These are phyloP conservation scores for Parelbella ahira DNA, from an alignment of 2,888 invertebrate species.

Conservation along the genomic window DNA sequence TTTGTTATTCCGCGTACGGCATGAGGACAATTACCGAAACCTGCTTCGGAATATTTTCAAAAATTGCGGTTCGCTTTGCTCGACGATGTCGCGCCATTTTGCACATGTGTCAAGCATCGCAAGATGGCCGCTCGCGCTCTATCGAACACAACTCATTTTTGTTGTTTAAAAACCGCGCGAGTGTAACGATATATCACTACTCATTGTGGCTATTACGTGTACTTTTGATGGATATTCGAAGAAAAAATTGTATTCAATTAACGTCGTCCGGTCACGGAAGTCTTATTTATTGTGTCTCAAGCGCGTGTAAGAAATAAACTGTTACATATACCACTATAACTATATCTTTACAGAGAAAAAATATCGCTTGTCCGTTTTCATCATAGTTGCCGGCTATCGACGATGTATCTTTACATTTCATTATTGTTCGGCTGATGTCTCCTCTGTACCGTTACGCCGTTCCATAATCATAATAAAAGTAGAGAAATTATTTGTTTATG, in stretches of 20 bases:
- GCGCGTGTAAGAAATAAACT: slow-evolving; percentile 20
- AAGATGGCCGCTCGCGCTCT: slow-evolving; percentile 35
- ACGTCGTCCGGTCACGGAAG: slow-evolving; percentile 72
- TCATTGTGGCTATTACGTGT: slow-evolving; percentile 69
- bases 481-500: slow-evolving; percentile 77
- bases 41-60: slow-evolving; percentile 66
- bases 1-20: slow-evolving; percentile 69
- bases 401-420: background rate
- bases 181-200: slow-evolving; percentile 54
- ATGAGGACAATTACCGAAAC: slow-evolving; percentile 68
- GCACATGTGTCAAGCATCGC: slow-evolving; percentile 32
- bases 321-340: slow-evolving; percentile 18
- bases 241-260: slow-evolving; percentile 63
- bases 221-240: slow-evolving; percentile 69
- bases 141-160: slow-evolving; percentile 49
- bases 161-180: slow-evolving; percentile 41
- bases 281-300: slow-evolving; percentile 54
- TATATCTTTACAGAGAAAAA: slow-evolving; percentile 8
- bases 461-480: slow-evolving; percentile 61
- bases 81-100: slow-evolving; percentile 46
- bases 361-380: slow-evolving; percentile 8
- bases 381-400: background rate
- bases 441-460: slow-evolving; percentile 10
- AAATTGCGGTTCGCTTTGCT: slow-evolving; percentile 50
- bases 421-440: slow-evolving; percentile 11